Conservation (phyloP, 2,113 vertebrate species). For the Hippocampus zosterae region DNA sequence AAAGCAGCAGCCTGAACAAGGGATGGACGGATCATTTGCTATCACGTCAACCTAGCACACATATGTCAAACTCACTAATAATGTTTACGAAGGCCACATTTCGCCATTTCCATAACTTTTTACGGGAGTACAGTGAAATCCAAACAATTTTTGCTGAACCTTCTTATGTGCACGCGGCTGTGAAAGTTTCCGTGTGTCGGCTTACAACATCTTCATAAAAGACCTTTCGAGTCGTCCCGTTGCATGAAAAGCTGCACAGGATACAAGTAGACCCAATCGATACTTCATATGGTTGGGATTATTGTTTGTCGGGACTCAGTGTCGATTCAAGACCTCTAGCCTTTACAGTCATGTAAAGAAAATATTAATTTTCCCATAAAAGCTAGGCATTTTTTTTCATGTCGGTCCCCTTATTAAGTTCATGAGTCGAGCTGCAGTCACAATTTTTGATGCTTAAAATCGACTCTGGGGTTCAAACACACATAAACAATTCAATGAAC, state of each 20-base stretch:
- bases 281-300: conserved; percentile 65
- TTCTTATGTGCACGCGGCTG: neutral
- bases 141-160: neutral
- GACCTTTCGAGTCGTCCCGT: conserved; percentile 50
- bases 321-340: conserved; percentile 52
- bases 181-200: conserved; percentile 52
- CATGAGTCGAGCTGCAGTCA: conserved; percentile 17
- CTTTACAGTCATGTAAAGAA: conserved; percentile 56
- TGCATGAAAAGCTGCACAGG: conserved; percentile 59
- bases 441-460: conserved; percentile 31
- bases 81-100: neutral
- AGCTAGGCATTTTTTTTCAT: conserved; percentile 42
- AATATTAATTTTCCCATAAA: conserved; percentile 64
- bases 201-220: conserved; percentile 55
- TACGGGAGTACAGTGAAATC: neutral
- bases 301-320: conserved; percentile 60
- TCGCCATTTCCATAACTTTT: neutral
- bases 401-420: conserved; percentile 40
- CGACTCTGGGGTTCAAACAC: conserved; percentile 23
- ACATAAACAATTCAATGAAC: neutral
- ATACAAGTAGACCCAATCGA: conserved; percentile 57
- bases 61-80: neutral
- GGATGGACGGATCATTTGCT: neutral
- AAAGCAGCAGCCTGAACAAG: neutral
- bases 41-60: neutral